These are phyloP conservation scores for Tachina grossa DNA, from an alignment of 2,888 invertebrate species.

Conservation along the genomic window DNA sequence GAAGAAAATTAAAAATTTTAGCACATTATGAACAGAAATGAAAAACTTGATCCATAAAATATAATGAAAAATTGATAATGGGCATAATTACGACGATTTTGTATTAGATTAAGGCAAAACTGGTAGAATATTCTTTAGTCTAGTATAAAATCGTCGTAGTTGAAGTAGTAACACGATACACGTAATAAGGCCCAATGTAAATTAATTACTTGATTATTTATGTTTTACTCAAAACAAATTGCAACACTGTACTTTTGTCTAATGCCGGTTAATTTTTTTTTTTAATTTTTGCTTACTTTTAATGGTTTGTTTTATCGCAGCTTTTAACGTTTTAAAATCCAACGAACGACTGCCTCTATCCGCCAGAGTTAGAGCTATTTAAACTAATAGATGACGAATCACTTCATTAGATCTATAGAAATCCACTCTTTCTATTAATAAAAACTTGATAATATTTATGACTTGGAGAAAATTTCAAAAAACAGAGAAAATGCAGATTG, in stretches of 20 bases:
- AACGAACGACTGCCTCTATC: constrained; percentile 64
- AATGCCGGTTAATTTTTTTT: constrained; percentile 23
- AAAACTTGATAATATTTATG: constrained; percentile 4
- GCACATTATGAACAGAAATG: too few species aligned
- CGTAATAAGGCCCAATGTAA: too few species aligned
- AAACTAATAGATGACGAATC: constrained; percentile 41
- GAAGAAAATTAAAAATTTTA: too few species aligned
- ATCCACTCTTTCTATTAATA: constrained; percentile 27
- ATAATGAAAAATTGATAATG: too few species aligned
- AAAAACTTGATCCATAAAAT: too few species aligned
- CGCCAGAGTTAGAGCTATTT: constrained; percentile 56
- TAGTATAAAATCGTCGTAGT: too few species aligned
- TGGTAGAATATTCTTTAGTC: too few species aligned
- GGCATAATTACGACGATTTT: too few species aligned
- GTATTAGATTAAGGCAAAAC: too few species aligned
- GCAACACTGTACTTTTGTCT: constrained; percentile 59
- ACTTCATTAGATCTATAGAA: constrained; percentile 19
- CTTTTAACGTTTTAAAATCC: constrained; percentile 58
- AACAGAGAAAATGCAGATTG: neutral
- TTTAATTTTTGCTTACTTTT: constrained; percentile 43
- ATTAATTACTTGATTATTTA: too few species aligned
- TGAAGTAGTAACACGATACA: too few species aligned
- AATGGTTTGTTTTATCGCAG: constrained; percentile 20
- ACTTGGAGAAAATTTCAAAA: constrained; percentile 7
- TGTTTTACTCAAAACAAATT: neutral